Evolutionary conservation across 2,888 invertebrate genomes (phyloP), one percentile per base, ranked within the genome.

Genomic region (Cheilosia vernalis): DNA sequence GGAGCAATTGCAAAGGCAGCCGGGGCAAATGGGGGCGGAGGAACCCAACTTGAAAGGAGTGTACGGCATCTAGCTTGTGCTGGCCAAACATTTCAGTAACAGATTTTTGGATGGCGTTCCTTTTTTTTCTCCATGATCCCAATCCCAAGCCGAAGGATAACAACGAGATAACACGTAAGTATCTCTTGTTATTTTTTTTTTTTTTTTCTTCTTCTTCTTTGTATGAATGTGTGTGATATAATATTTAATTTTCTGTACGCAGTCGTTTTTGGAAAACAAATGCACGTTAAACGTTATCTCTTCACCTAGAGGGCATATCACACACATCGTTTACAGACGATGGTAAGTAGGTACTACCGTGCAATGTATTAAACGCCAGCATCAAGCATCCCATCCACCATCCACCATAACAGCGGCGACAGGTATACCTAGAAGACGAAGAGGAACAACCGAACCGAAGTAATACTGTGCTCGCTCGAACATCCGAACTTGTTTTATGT

Each of bases 281-380:
- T 51, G 37, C 64, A 66, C 37, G 40, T 53, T 42, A 42, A 66
- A 66, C 27, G 30, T 56, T 69, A 56, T 69, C 69, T 56, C 21
- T 56, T 44, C 56, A 56, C 56, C 56, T 69, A 69, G 47, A 47
- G 53, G 55, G 42, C 67, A 67, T 33, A 67, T 55, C 55, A 47
- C 44, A 21, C 44, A 27, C 55, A 55, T 67, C 55, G 30, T 55
- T 13, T 42, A 4, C 55, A 67, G 40, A 40, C 24, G 51, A n/a
- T n/a, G 47, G 24, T 40, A n/a, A 17, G 13, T 40, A n/a, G 13
- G 13, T 7, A 17, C 15, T 24, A 19, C 19, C 19, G 42, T 67
- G 30, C 67, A 55, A 55, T 44, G 30, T 37, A 4, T 37, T 44
- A 44, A 44, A 24, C 13, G 58, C 19, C 49, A 49, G 21, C 37